Conservation (phyloP, 2,797 vertebrate species). For the Mus caroli region DNA sequence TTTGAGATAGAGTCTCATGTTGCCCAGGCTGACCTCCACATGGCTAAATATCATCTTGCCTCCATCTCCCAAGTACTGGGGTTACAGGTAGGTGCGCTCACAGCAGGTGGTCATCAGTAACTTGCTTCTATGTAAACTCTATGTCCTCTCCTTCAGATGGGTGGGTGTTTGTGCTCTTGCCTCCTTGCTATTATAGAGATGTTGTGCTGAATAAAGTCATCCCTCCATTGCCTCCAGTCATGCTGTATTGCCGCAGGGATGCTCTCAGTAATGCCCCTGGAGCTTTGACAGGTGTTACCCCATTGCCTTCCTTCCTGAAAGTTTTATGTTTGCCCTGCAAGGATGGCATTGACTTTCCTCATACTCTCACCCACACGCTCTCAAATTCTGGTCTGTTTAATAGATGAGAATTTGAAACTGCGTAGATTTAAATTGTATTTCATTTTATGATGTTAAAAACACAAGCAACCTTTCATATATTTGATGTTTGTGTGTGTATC, state of each 20-base stretch:
- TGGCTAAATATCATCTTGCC: neutral
- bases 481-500: neutral
- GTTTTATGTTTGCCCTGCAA: neutral
- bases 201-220: neutral
- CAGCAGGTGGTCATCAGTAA: neutral
- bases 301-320: neutral
- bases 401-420: neutral
- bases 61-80: neutral
- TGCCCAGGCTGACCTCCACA: neutral
- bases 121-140: neutral
- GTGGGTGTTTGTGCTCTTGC: neutral
- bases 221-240: neutral
- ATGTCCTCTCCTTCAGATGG: neutral
- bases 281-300: neutral
- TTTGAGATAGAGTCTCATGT: neutral
- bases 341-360: neutral
- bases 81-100: neutral
- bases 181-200: neutral
- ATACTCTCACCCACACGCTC: neutral
- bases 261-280: neutral
- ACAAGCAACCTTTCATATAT: neutral
- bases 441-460: neutral
- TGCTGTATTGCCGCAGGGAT: neutral
- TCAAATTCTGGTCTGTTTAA: neutral
- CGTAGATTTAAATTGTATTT: slow-evolving; percentile 42